Percentiles rank a stretch among this genome's conserved stretches.
These are phyloP conservation scores for Hipposideros larvatus DNA, from an alignment of 2,797 vertebrate genomes.

Conservation along the genomic window DNA sequence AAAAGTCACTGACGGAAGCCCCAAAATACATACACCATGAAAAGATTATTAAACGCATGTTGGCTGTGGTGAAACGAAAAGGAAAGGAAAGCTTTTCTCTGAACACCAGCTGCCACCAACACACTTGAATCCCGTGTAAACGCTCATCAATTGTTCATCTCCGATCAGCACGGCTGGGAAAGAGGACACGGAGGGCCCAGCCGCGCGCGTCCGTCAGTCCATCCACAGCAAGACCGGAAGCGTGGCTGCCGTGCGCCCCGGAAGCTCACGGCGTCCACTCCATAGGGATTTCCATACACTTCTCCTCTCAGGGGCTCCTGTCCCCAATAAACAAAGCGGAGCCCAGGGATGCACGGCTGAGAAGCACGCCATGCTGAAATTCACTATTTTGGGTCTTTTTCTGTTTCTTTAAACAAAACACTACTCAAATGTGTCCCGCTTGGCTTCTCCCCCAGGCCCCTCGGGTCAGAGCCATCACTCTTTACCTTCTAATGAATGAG, in stretches of 20 bases:
- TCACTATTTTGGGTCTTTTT: neutral
- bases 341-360: neutral
- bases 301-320: neutral
- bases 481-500: conserved; percentile 41
- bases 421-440: neutral
- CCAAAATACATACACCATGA: neutral
- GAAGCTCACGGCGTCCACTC: no score
- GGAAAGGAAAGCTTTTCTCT: neutral
- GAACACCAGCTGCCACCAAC: neutral
- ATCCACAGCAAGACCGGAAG: neutral
- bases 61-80: neutral
- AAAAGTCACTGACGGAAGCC: neutral
- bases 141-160: accelerated
- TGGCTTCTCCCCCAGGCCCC: neutral
- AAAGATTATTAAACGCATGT: neutral
- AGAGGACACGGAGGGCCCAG: neutral
- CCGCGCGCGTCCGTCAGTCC: no score
- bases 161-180: neutral
- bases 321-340: neutral
- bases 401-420: conserved; percentile 44
- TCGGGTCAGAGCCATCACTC: conserved; percentile 7
- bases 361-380: neutral
- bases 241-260: no score
- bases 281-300: no score
- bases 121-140: neutral